Base-by-base conservation (phyloP, 2,888 invertebrate species). In the Aspidiotus destructor region DNA sequence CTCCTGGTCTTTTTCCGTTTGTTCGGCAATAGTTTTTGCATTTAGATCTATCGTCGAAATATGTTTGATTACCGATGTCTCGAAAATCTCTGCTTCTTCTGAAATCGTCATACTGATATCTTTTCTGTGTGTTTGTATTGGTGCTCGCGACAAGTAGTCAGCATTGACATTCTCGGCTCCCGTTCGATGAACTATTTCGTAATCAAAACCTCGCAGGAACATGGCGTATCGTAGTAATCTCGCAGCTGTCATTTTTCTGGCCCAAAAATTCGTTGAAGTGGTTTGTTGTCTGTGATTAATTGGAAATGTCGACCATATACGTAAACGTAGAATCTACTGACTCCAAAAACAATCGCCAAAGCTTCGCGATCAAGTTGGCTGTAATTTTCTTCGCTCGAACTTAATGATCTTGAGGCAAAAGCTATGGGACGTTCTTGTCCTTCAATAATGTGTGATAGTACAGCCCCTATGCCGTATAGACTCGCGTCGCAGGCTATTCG, bases 341-440 rank as follows among this genome's bases (percentile, higher is more conserved):
- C 7, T 54, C 70, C 48, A 62, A 72, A 60, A 71, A 52, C 10
- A 13, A 71, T 70, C 13, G 70, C 67, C 28, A 71, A 28, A 52
- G 71, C 71, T 68, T 72, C 71, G 11, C 71, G 1, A 60, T 72
- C 71, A n/a, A 72, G 53, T 54, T 71, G 72, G 48, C 67, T 69
- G 54, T 71, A 71, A 65, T 70, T 69, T 53, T 60, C 6, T 10
- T 41, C 53, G 17, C 28, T 17, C 10, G 11, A 15, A 8, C 71
- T 69, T 9, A 73, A 61, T 44, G 70, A 65, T 28, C 72, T 64
- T 9, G 72, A 72, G 7, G 63, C 69, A 16, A 48, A 72, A 2
- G 68, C 71, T 11, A 71, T 70, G 11, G 71, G 71, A 5, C 52
- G 11, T 65, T 72, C 70, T 8, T 17, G 13, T 17, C 68, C 70